Conservation (phyloP, 2,113 vertebrate genomes). For the Isichthys henryi region DNA sequence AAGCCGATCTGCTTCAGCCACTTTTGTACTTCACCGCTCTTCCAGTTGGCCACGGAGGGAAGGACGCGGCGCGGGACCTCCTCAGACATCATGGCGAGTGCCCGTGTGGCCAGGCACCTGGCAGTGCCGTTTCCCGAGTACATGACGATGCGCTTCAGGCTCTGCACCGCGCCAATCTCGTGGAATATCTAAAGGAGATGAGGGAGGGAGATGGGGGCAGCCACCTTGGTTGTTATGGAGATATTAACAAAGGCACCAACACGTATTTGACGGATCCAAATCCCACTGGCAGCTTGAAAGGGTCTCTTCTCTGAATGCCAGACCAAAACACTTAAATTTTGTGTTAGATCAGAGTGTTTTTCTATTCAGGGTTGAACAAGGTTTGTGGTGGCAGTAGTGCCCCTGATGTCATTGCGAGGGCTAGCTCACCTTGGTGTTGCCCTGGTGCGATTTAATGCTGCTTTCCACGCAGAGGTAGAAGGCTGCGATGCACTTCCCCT, state of each 20-base stretch:
- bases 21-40: constrained; percentile 78
- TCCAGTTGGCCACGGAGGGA: constrained; percentile 89
- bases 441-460: constrained; percentile 84
- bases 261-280: not conserved
- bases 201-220: not conserved
- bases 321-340: not conserved
- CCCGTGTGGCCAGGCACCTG: constrained; percentile 76
- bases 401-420: not conserved
- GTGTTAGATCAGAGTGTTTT: not conserved
- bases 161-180: constrained; percentile 88
- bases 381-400: not conserved
- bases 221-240: not conserved
- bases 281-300: too few relatives aligned
- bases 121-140: constrained; percentile 83
- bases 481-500: constrained; percentile 89
- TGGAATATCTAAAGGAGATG: constrained; percentile 74
- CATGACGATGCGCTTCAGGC: constrained; percentile 86
- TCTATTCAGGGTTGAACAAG: not conserved
- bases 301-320: not conserved
- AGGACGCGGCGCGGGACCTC: constrained; percentile 78
- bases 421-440: constrained; percentile 81
- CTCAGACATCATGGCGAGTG: constrained; percentile 76
- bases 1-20: constrained; percentile 97
- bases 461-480: constrained; percentile 90
- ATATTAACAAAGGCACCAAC: not conserved